Conservation (phyloP, 2,888 invertebrate genomes). For the Maniola hyperantus region DNA sequence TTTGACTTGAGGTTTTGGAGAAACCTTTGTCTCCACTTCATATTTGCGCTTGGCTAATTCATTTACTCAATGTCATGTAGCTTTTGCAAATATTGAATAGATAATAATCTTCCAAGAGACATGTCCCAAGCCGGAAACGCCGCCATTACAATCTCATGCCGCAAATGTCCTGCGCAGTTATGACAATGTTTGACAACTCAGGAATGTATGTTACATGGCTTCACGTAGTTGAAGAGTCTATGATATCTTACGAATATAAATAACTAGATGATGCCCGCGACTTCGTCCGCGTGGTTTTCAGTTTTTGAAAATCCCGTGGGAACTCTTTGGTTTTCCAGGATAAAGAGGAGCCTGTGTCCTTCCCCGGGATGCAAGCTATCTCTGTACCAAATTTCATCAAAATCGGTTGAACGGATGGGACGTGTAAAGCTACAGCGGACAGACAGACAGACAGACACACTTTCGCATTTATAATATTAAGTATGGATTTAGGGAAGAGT, state of each 20-base stretch:
- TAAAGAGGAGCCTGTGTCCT: too few species aligned
- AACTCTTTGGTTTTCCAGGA: too few species aligned
- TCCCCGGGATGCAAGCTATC: too few species aligned
- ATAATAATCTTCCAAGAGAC: conserved; percentile 26
- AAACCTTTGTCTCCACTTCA: conserved; percentile 2
- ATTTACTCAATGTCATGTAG: conserved; percentile 8
- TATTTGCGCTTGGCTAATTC: conserved; percentile 8
- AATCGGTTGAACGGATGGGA: too few species aligned
- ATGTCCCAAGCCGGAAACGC: conserved; percentile 33
- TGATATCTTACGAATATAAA: neutral
- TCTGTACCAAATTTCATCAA: too few species aligned
- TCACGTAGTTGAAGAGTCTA: neutral
- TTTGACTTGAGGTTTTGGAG: neutral
- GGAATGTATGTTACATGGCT: conserved; percentile 15
- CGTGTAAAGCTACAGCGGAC: too few species aligned
- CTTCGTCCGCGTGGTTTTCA: too few species aligned
- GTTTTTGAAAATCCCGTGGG: too few species aligned
- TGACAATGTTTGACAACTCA: conserved; percentile 35
- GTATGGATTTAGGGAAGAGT: too few species aligned
- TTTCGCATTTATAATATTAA: too few species aligned
- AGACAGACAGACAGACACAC: too few species aligned
- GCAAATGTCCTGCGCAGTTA: conserved; percentile 33
- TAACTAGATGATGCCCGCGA: too few species aligned
- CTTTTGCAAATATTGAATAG: conserved; percentile 21
- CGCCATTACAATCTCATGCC: conserved; percentile 27